A percentile compares a stretch with the other conserved stretches of the same genome.
Evolutionary conservation across 2,113 vertebrate genomes (phyloP).

Genomic region (Burhinus bistriatus): DNA sequence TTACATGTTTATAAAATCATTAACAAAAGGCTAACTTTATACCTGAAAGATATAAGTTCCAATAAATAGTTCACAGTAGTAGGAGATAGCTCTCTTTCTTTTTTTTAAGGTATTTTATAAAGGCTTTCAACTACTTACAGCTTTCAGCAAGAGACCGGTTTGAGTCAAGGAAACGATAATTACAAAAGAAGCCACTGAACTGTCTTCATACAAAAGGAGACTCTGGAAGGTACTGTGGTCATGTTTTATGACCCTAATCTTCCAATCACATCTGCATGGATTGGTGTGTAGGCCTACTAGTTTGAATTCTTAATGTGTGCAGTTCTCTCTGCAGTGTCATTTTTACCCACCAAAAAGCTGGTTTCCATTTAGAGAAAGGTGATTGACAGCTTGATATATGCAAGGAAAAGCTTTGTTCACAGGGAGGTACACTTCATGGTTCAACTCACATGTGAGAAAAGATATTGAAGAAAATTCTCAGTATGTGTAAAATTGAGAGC

Average conservation of each 20-base stretch:
- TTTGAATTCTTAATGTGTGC: not conserved
- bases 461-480: not conserved
- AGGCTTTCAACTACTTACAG: not conserved
- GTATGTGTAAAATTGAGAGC: not conserved
- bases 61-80: not conserved
- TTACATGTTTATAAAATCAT: not conserved
- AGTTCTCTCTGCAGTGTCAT: not conserved
- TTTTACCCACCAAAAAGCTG: not conserved
- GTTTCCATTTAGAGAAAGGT: not conserved
- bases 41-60: not conserved
- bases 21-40: not conserved
- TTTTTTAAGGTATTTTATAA: not conserved
- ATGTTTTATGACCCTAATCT: not conserved
- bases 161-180: not conserved
- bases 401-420: not conserved
- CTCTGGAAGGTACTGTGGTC: not conserved
- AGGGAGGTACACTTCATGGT: not conserved
- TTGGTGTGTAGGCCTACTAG: not conserved
- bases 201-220: not conserved
- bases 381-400: not conserved
- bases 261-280: not conserved
- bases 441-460: not conserved
- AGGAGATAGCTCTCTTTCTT: not conserved
- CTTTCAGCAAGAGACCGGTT: not conserved
- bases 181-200: not conserved